Evolutionary conservation across 2,113 vertebrate species (phyloP).

Genomic region (Halcyon malimbica): DNA sequence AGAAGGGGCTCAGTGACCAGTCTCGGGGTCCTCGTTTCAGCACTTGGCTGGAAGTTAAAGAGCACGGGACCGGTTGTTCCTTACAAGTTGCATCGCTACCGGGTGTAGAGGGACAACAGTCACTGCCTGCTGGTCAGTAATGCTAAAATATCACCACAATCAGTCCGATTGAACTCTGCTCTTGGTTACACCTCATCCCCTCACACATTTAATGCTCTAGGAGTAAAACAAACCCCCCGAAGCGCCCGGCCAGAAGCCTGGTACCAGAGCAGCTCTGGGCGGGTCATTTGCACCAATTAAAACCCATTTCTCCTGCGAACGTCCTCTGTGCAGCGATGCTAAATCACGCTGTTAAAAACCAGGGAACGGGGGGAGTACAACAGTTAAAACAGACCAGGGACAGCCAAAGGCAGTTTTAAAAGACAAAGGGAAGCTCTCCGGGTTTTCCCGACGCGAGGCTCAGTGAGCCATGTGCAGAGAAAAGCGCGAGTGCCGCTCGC

Average conservation of each 20-base stretch:
- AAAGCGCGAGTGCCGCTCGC: neutral
- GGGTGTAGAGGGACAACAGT: neutral
- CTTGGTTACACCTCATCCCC: neutral
- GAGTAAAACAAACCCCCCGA: neutral
- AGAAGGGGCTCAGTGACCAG: neutral
- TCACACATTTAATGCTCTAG: neutral
- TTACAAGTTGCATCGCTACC: neutral
- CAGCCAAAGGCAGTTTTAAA: neutral
- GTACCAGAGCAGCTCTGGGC: slow-evolving; percentile 8
- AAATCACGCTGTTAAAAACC: neutral
- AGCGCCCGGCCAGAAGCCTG: neutral
- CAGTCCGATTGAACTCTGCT: neutral
- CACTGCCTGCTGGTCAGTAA: neutral
- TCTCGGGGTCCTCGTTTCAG: neutral
- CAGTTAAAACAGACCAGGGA: neutral
- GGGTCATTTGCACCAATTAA: neutral
- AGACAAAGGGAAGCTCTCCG: accelerated
- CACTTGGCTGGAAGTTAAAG: neutral
- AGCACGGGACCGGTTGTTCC: neutral
- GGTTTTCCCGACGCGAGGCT: accelerated
- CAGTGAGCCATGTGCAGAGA: neutral
- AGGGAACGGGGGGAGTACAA: neutral
- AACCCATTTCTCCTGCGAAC: neutral
- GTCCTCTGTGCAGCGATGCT: neutral
- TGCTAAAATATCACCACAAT: neutral